A percentile compares a stretch with the other conserved stretches of the same genome.
Evolutionary conservation across 2,113 vertebrate genomes (phyloP).

Genomic region (Sturnus vulgaris): DNA sequence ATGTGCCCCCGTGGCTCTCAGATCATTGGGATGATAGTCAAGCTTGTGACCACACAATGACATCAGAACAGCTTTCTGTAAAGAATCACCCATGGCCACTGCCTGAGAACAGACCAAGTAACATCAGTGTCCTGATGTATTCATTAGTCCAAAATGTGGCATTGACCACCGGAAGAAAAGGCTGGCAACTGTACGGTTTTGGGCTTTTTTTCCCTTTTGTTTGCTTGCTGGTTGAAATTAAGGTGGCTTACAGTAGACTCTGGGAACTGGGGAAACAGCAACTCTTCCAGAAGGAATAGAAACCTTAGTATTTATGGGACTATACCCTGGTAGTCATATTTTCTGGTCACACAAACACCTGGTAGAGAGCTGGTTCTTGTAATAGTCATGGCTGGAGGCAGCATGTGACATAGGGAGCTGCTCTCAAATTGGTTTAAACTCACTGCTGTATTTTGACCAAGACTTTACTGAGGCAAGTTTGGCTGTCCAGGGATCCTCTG

Average conservation of each 20-base stretch:
- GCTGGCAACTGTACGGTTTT: not conserved
- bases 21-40: constrained; percentile 93
- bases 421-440: not conserved
- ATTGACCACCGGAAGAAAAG: not conserved
- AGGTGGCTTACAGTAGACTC: not conserved
- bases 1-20: constrained; percentile 89
- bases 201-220: not conserved
- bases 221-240: not conserved
- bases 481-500: not conserved
- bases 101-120: not conserved
- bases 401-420: not conserved
- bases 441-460: fast-evolving
- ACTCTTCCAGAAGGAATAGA: not conserved
- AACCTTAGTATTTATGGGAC: not conserved
- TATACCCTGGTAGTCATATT: fast-evolving
- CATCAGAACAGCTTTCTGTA: not conserved
- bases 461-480: not conserved
- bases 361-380: not conserved
- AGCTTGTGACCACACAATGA: constrained; percentile 91
- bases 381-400: not conserved
- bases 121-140: not conserved
- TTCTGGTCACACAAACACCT: not conserved
- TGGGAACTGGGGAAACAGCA: not conserved
- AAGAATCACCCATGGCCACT: not conserved
- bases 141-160: not conserved